Base-by-base conservation (phyloP, 1,140 invertebrate species). In the Leptinotarsa texana region DNA sequence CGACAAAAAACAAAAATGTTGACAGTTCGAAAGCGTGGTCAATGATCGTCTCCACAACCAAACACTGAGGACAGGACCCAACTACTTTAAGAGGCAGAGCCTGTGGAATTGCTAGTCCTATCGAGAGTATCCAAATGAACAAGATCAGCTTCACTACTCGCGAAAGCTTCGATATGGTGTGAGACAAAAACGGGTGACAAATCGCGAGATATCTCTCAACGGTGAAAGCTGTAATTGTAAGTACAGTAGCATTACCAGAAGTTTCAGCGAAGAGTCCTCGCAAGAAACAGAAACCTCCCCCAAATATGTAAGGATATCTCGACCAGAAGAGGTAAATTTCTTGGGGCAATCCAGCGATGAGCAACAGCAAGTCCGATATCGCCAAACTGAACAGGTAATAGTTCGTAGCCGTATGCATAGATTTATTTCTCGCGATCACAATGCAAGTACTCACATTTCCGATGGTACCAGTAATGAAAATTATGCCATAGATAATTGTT, bases 351-450 rank as follows among this genome's bases (percentile, higher is more conserved):
- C 94, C 94, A 18, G 92, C 91, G 0, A 95, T 81, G 18, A 99
- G 88, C 4, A 98, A 87, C 11, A 99, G 85, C 24, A 99, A 88
- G 85, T 99, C 98, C 1, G 96, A 97, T 62, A 98, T 88, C 6
- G 97, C 96, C 80, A 99, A 87, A 82, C 93, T 96, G 85, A 98
- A 98, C 63, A 98, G 88, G 83, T 98, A 98, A 81, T 95, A 97
- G 84, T 98, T 98, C 13, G 94, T 96, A 1, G 95, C 93, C 0
- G 94, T 96, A 82, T 96, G 95, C 93, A 98, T 95, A n/a, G 92
- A 93, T 82, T 94, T 94, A 85, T 98, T 98, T 78, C 92, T 89
- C 24, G 92, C 89, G 69, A 99, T 98, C 13, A 99, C 96, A 63
- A 98, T 88, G 84, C 96, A 98, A 6, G 96, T 98, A 83, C 92